Base-by-base conservation (phyloP, 2,797 vertebrate genomes). In the Peromyscus melanophrys region DNA sequence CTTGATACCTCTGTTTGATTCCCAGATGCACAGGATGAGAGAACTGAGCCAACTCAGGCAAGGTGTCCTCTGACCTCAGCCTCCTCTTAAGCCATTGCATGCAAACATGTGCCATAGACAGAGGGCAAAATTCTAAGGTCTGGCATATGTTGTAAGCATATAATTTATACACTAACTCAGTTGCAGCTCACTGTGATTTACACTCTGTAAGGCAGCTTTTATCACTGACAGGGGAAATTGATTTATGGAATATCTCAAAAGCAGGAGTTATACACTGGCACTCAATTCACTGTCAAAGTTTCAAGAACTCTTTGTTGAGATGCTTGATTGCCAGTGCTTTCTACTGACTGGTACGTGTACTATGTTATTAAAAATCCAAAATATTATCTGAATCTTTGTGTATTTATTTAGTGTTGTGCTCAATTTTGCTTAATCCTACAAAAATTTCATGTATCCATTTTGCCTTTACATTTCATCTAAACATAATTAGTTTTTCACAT, bases 401-500 rank as follows among this genome's bases (percentile, higher is more conserved):
- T 67, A 17, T 94, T 83, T 90, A 71, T 75, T 37, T 89, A 1
- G 88, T 87, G 46, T 67, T 65, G 49, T 40, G 17, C 11, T 96
- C 86, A 71, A 6, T 93, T 94, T 90, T 92, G 75, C 86, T 97
- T 94, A 96, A 94, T 95, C 21, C 31, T 93, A n/a, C 34, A 93
- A 87, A 87, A 17, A n/a, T 95, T 91, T 86, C 49, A 93, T 87
- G 59, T 90, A 67, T 87, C 27, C 69, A 63, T 77, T 89, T 87
- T 96, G 59, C 52, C 87, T 96, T 96, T 71, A 49, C 75, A 69
- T 81, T 97, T 92, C n/a, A 88, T 84, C 89, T 88, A 91, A 80
- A 92, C n/a, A 46, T 97, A 96, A 96, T 96, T 92, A 96, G 52
- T 93, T 97, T 94, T 89, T 87, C 40, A 75, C 63, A 96, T 85